Percentiles rank a stretch among this genome's conserved stretches.
phyloP scores from a whole-genome alignment of 2,113 vertebrate species.

The Pseudolaguvia tuberculata region DNA sequence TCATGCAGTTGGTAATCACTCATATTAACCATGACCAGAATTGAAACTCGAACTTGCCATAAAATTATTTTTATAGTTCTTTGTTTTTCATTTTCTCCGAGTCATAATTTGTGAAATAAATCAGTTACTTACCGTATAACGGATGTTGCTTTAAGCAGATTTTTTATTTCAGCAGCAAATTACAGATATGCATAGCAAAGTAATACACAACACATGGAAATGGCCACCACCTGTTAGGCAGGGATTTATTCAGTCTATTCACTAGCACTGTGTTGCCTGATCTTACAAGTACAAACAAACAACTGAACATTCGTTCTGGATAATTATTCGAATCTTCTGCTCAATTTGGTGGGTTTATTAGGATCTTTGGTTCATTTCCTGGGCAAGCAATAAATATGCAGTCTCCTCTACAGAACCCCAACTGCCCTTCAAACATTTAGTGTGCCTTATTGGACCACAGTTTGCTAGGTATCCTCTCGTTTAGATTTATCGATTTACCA shows the following conservation, averaged over 20 bases:
- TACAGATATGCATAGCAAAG: constrained; percentile 1
- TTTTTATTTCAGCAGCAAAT: neutral
- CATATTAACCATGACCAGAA: neutral
- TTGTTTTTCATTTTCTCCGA: neutral
- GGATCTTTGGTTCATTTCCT: constrained; percentile 46
- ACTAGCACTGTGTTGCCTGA: constrained; percentile 22
- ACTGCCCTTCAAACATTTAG: constrained; percentile 17
- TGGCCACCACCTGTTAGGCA: constrained; percentile 56
- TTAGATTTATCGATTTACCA: constrained; percentile 4
- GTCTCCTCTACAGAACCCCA: constrained; percentile 26
- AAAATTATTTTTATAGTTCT: neutral
- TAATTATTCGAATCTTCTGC: constrained; percentile 48
- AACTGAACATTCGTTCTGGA: constrained; percentile 21
- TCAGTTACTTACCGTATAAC: constrained; percentile 1
- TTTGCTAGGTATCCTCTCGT: constrained; percentile 37
- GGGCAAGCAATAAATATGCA: constrained; percentile 49
- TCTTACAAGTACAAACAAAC: constrained; percentile 26
- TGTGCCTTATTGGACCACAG: constrained; percentile 41
- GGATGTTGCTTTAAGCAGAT: neutral
- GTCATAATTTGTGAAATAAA: neutral
- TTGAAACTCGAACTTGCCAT: neutral
- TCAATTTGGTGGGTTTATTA: constrained; percentile 49
- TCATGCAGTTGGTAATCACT: neutral
- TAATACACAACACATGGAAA: constrained; percentile 43
- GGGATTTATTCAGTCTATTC: constrained; percentile 30